Conservation (phyloP, 2,113 vertebrate genomes). For the Oostethus manadensis region DNA sequence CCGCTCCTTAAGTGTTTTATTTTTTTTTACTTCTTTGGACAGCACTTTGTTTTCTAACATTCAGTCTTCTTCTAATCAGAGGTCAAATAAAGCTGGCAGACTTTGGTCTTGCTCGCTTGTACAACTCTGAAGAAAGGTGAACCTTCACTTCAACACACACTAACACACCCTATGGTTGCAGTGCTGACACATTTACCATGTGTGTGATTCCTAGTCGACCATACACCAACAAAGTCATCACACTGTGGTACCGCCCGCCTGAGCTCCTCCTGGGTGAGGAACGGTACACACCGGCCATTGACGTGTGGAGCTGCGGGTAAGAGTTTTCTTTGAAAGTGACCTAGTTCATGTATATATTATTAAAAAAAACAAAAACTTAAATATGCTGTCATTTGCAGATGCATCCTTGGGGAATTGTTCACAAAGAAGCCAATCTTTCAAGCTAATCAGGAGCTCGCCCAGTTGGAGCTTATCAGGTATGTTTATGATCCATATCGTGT, state of each 20-base stretch:
- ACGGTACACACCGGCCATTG: constrained; percentile 92
- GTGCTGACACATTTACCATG: too few relatives aligned
- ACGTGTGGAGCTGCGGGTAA: constrained; percentile 99
- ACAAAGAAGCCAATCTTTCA: constrained; percentile 99
- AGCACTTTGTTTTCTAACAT: neutral
- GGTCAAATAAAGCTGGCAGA: constrained; percentile 96
- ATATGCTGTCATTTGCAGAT: constrained; percentile 68
- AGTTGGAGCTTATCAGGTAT: constrained; percentile 98
- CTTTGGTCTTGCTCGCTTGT: constrained; percentile 94
- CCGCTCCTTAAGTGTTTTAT: neutral
- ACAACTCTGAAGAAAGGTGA: constrained; percentile 97
- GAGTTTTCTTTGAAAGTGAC: constrained; percentile 16
- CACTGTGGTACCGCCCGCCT: constrained; percentile 95
- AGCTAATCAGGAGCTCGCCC: constrained; percentile 96
- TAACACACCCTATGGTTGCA: neutral
- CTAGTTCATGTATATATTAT: neutral
- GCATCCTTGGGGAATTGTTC: constrained; percentile 97
- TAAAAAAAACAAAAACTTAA: neutral
- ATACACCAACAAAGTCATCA: constrained; percentile 99
- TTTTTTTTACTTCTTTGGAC: neutral
- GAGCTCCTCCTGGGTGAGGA: constrained; percentile 94
- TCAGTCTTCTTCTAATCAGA: constrained; percentile 65
- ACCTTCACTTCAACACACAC: neutral
- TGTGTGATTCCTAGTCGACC: constrained; percentile 79
- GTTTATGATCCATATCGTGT: neutral